A percentile compares a stretch with the other conserved stretches of the same genome.
Conservation (phyloP, 2,888 invertebrate species). For the Patella depressa region DNA sequence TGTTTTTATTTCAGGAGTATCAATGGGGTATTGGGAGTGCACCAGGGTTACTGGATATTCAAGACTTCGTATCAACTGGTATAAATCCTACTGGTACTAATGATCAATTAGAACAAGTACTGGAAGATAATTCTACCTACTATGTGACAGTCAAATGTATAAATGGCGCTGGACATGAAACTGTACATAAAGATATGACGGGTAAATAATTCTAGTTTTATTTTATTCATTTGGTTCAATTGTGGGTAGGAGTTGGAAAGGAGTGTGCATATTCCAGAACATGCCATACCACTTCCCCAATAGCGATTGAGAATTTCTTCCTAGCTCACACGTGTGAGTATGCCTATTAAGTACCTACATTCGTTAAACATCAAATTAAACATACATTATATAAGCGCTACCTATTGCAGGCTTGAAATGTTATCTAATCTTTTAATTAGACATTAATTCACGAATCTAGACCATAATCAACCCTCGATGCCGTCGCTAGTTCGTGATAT, state of each 20-base stretch:
- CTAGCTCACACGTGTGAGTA: too few species aligned
- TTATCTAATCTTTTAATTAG: too few species aligned
- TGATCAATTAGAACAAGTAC: conserved; percentile 37
- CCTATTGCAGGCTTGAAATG: too few species aligned
- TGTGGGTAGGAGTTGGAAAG: background rate
- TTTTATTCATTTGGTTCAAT: background rate
- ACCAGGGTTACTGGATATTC: conserved; percentile 44
- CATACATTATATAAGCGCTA: too few species aligned
- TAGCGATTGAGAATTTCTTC: too few species aligned
- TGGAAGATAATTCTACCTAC: conserved; percentile 43
- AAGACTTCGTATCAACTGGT: conserved; percentile 42
- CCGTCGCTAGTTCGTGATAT: too few species aligned
- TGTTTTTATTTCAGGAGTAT: conserved; percentile 41
- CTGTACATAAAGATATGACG: conserved; percentile 37
- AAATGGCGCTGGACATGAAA: conserved; percentile 43
- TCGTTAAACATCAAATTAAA: too few species aligned
- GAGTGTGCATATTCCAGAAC: too few species aligned
- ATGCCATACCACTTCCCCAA: too few species aligned
- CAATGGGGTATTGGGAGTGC: conserved; percentile 53
- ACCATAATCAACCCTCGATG: too few species aligned
- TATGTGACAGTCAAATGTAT: conserved; percentile 45
- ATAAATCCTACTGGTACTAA: conserved; percentile 44
- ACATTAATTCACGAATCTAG: too few species aligned
- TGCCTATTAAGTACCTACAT: too few species aligned
- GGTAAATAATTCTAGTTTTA: conserved; percentile 10